phyloP scores from a whole-genome alignment of 2,888 invertebrate genomes.

The Drosophila putrida region DNA sequence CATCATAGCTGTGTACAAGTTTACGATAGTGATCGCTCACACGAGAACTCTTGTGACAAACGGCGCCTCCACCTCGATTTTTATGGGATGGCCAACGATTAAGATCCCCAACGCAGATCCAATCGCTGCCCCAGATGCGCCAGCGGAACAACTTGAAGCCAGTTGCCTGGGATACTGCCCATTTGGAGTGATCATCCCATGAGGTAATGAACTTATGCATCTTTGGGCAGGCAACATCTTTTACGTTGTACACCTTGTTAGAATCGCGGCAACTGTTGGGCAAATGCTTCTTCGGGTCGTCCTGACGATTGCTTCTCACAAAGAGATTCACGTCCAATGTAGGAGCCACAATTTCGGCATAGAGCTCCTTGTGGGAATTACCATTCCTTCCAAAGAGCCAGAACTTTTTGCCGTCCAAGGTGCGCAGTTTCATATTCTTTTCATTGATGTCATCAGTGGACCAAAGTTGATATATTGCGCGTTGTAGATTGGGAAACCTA shows the following conservation, averaged over 20 bases:
- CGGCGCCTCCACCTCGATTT: conserved; percentile 93
- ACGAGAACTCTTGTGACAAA: conserved; percentile 89
- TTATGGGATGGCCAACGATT: conserved; percentile 91
- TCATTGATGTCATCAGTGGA: conserved; percentile 79
- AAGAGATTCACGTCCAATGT: conserved; percentile 89
- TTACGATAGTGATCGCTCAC: conserved; percentile 89
- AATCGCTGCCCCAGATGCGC: conserved; percentile 85
- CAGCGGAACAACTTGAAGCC: conserved; percentile 77
- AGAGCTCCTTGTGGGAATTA: conserved; percentile 92
- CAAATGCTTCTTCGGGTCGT: conserved; percentile 86
- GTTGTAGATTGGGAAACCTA: conserved; percentile 75
- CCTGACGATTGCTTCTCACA: conserved; percentile 93
- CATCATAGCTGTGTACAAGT: conserved; percentile 85
- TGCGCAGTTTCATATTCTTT: conserved; percentile 88
- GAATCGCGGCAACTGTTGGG: conserved; percentile 90
- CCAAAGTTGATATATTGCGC: conserved; percentile 75
- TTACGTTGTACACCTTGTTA: conserved; percentile 86
- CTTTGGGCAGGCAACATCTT: conserved; percentile 60
- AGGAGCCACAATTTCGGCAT: conserved; percentile 92
- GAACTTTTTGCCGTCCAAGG: conserved; percentile 88
- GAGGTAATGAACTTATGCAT: conserved; percentile 87
- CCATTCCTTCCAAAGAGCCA: conserved; percentile 93
- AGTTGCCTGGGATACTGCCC: conserved; percentile 89
- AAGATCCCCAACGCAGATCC: conserved; percentile 97
- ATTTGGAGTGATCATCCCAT: conserved; percentile 93